Percentiles rank a stretch among this genome's conserved stretches.
Conservation (phyloP, 2,888 invertebrate species). For the Chorisops tibialis region DNA sequence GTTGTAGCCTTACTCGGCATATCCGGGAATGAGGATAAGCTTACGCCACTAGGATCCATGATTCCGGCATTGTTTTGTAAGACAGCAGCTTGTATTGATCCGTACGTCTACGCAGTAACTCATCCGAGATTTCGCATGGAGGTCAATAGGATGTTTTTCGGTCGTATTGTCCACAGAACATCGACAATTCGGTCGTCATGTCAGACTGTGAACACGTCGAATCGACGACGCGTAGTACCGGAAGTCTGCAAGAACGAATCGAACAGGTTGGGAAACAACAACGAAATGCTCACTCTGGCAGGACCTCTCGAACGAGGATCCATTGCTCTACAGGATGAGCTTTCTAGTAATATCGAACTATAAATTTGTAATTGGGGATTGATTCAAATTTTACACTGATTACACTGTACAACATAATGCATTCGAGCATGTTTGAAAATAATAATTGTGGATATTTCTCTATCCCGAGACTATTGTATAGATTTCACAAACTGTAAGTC, state of each 20-base stretch:
- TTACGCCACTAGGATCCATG: slow-evolving; percentile 71
- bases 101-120: slow-evolving; percentile 74
- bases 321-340: too few species aligned
- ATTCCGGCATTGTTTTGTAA: slow-evolving; percentile 78
- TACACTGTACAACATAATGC: too few species aligned
- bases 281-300: neutral
- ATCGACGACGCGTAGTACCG: neutral
- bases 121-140: slow-evolving; percentile 74
- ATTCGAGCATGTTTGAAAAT: too few species aligned
- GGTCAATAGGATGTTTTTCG: slow-evolving; percentile 43
- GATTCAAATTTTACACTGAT: too few species aligned
- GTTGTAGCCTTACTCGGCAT: slow-evolving; percentile 71
- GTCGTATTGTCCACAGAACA: slow-evolving; percentile 40
- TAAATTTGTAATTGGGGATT: too few species aligned
- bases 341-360: too few species aligned
- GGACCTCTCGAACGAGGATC: neutral
- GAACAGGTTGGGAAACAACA: neutral
- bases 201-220: slow-evolving; percentile 17
- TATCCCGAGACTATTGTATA: too few species aligned
- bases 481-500: too few species aligned
- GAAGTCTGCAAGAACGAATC: neutral
- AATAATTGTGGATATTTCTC: too few species aligned
- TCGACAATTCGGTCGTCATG: slow-evolving; percentile 44
- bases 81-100: slow-evolving; percentile 76
- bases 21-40: slow-evolving; percentile 60